These are phyloP conservation scores for Siniperca undulata DNA, from an alignment of 2,797 vertebrate genomes.

Conservation along the genomic window DNA sequence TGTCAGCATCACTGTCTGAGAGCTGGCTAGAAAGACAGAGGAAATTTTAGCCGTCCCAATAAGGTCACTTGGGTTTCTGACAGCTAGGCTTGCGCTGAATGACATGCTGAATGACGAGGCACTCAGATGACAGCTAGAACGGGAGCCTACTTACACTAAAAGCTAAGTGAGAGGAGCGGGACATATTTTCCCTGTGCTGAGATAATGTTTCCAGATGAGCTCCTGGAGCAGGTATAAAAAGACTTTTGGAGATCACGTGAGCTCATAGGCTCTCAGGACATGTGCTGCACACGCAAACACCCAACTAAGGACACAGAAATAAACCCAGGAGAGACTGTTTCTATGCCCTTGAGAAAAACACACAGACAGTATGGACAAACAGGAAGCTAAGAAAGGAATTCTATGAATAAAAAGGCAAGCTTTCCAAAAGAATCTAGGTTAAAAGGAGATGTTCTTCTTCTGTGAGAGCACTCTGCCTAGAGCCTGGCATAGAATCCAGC, in stretches of 20 bases:
- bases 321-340: background rate
- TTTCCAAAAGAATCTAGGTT: slow-evolving; percentile 71
- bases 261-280: slow-evolving; percentile 21
- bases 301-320: slow-evolving; percentile 5
- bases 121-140: slow-evolving; percentile 44
- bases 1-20: slow-evolving; percentile 27
- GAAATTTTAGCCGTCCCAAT: slow-evolving; percentile 48
- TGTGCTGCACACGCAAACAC: slow-evolving; percentile 28
- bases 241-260: slow-evolving; percentile 48
- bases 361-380: background rate
- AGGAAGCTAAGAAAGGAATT: background rate
- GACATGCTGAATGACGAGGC: slow-evolving; percentile 51
- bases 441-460: slow-evolving; percentile 73
- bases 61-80: slow-evolving; percentile 53
- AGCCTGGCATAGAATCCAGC: slow-evolving; percentile 45
- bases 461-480: slow-evolving; percentile 40
- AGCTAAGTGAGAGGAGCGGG: slow-evolving; percentile 30
- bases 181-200: slow-evolving; percentile 16
- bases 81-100: slow-evolving; percentile 29
- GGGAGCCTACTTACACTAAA: slow-evolving; percentile 30
- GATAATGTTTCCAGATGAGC: slow-evolving; percentile 56
- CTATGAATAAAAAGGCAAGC: slow-evolving; percentile 44
- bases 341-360: slow-evolving; percentile 11
- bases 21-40: slow-evolving; percentile 16
- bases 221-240: slow-evolving; percentile 48